Evolutionary conservation across 2,888 invertebrate genomes (phyloP).

Genomic region (Horisme vitalbata): DNA sequence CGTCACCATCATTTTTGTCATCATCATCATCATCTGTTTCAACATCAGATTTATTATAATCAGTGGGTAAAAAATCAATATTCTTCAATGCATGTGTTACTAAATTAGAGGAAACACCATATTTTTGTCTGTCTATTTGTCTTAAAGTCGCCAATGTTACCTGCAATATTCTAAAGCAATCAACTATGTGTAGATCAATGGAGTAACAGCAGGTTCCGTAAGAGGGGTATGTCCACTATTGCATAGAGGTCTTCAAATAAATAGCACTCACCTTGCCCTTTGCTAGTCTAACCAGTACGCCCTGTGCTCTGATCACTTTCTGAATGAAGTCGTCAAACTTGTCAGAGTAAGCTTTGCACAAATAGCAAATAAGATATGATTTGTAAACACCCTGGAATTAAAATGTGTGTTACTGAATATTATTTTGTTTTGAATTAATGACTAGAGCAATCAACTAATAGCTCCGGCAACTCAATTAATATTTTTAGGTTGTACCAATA

Average conservation of each 20-base stretch:
- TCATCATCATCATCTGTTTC: neutral
- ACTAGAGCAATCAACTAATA: too few relatives aligned
- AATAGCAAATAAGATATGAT: constrained; percentile 4
- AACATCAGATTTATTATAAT: neutral
- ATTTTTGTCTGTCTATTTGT: neutral
- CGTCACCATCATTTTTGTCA: too few relatives aligned
- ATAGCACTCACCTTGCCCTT: neutral
- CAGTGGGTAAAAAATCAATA: neutral
- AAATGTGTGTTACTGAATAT: too few relatives aligned
- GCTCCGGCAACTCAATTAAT: too few relatives aligned
- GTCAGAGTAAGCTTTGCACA: constrained; percentile 1
- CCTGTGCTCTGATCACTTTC: neutral
- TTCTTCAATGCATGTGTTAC: neutral
- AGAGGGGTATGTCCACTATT: too few relatives aligned
- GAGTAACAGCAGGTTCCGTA: too few relatives aligned
- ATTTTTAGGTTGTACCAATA: too few relatives aligned
- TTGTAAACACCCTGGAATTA: neutral
- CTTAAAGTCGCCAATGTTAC: neutral
- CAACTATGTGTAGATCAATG: too few relatives aligned
- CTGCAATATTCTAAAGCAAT: neutral
- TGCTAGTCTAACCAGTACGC: neutral
- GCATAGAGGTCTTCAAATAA: too few relatives aligned
- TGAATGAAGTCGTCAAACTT: constrained; percentile 3
- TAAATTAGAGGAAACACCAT: neutral
- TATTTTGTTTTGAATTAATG: too few relatives aligned